Evolutionary conservation across 2,113 vertebrate genomes (phyloP), one percentile per base, ranked within the genome.

Genomic region (Planiliza haematocheilus): DNA sequence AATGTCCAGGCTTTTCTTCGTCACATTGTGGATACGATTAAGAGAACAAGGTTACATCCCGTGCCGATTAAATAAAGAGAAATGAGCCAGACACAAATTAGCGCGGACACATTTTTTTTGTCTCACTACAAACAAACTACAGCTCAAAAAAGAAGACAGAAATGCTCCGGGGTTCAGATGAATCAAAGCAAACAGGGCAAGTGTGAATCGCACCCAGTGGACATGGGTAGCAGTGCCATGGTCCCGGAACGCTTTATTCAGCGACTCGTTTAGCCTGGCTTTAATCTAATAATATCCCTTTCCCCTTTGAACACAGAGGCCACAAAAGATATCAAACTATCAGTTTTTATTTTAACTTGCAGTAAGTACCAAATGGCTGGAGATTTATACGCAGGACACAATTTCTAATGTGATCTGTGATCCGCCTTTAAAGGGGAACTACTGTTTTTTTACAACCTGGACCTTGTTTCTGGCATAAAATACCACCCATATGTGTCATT

Each of bases 201-300:
- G 58, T 51, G 52, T 57, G 63, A 80, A 43, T 80, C 3, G 16
- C 46, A 49, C 70, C 53, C 58, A 45, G 18, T n/a, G 60, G 74
- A 76, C 52, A 17, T 0, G 0, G 65, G 36, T 5, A n/a, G 36
- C 16, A 21, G 46, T 20, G 24, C 13, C 42, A 59, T 8, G 20
- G 20, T 30, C 41, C 41, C 37, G 41, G 24, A 66, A 42, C 24
- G 39, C 58, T 41, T 18, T 30, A 46, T 49, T 70, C 59, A 20
- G 20, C 38, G 42, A 7, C 56, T 42, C 41, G 24, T 60, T 38
- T 43, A 53, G 13, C 55, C 7, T 6, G 8, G 7, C 43, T 59
- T 30, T 8, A 59, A 68, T 60, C 45, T 34, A 36, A 66, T 56
- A 30, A 17, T 1, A 7, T 38, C 34, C 4, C 34, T 51, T 46